Evolutionary conservation across 2,113 vertebrate species (phyloP).

Genomic region (Tragelaphus strepsiceros): DNA sequence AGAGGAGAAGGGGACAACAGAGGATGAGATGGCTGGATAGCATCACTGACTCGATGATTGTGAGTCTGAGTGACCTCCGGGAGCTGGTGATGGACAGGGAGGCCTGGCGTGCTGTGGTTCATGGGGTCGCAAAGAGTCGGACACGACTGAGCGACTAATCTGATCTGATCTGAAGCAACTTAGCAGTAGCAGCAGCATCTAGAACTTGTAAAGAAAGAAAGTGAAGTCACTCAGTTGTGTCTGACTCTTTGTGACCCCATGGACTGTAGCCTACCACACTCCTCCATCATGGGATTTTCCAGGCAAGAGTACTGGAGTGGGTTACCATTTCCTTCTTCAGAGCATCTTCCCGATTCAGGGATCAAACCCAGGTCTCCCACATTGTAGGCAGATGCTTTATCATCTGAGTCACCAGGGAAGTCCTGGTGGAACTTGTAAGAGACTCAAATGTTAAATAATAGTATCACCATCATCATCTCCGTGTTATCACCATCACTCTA

Average conservation of each 20-base stretch:
- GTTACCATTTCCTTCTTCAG: neutral
- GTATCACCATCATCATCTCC: neutral
- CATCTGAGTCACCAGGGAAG: neutral
- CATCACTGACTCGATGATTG: too few relatives aligned
- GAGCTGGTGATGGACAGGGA: too few relatives aligned
- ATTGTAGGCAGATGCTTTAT: neutral
- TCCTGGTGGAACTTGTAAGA: neutral
- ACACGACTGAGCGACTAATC: too few relatives aligned
- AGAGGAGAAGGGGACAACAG: too few relatives aligned
- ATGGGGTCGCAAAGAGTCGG: too few relatives aligned
- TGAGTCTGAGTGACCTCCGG: too few relatives aligned
- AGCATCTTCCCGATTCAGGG: neutral
- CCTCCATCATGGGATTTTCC: neutral
- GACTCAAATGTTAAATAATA: neutral
- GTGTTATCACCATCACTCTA: neutral
- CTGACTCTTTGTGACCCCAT: neutral
- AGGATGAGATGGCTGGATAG: too few relatives aligned
- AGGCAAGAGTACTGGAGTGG: neutral
- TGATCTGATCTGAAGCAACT: too few relatives aligned
- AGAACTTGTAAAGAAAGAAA: neutral
- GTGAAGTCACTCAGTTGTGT: neutral
- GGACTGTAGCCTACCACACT: neutral
- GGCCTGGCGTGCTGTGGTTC: too few relatives aligned
- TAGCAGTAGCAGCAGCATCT: neutral
- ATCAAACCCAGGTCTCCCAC: neutral